phyloP scores from a whole-genome alignment of 2,888 invertebrate genomes.

The Pristionchus arcanus region DNA sequence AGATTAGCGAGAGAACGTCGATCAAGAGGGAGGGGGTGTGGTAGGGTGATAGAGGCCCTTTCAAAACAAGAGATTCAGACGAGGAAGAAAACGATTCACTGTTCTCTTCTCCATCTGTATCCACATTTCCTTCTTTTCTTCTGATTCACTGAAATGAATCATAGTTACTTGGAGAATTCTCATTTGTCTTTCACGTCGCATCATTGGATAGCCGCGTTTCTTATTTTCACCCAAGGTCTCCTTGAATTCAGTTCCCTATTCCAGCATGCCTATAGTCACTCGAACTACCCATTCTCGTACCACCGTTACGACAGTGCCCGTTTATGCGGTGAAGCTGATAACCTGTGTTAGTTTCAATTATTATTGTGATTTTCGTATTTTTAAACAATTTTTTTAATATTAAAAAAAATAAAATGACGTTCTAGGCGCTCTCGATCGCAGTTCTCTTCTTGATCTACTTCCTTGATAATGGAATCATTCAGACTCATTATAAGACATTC shows the following conservation, averaged over 20 bases:
- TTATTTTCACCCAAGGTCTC: no score
- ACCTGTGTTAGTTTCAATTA: constrained; percentile 28
- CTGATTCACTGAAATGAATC: constrained; percentile 34
- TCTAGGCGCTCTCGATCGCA: not conserved
- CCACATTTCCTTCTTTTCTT: not conserved
- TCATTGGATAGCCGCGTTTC: not conserved
- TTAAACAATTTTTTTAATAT: not conserved
- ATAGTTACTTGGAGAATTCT: not conserved
- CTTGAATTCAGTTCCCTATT: not conserved
- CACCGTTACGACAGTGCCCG: constrained; percentile 46
- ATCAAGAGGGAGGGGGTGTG: not conserved
- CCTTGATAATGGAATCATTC: not conserved
- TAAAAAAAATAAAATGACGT: not conserved
- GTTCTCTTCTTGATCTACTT: constrained; percentile 50
- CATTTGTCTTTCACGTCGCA: not conserved
- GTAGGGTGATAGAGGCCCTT: not conserved
- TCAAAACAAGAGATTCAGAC: not conserved
- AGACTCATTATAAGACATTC: constrained; percentile 51
- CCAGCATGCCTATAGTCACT: constrained; percentile 51
- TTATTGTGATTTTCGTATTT: not conserved
- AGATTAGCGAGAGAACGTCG: not conserved
- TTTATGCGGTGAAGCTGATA: constrained; percentile 55
- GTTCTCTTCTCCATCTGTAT: not conserved
- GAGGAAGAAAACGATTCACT: not conserved
- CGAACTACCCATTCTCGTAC: not conserved